Evolutionary conservation across 64 coral and sea anemone genomes (phyloP).

Genomic region (Montipora efflorescens): DNA sequence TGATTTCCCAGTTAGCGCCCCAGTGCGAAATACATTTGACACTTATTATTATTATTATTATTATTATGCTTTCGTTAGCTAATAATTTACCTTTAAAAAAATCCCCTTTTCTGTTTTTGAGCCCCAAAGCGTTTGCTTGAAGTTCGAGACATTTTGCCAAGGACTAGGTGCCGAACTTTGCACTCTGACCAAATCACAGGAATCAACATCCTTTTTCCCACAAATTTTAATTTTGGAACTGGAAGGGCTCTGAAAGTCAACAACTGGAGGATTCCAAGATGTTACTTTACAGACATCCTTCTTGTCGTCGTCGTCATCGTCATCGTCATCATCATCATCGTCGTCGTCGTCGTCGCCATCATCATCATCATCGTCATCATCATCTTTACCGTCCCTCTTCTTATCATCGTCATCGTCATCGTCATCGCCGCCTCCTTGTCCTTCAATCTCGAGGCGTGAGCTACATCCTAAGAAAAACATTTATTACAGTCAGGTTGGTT

Average conservation of each 20-base stretch:
- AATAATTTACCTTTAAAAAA: background rate
- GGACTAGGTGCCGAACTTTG: background rate
- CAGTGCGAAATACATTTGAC: too few relatives aligned
- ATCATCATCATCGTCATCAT: background rate
- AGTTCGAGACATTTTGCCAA: slow-evolving; percentile 3
- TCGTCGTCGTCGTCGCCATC: background rate
- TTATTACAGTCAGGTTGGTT: too few relatives aligned
- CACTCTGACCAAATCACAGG: background rate
- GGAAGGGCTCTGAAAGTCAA: background rate
- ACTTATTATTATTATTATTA: too few relatives aligned
- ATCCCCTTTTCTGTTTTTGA: background rate
- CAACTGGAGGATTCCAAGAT: background rate
- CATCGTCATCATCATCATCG: background rate
- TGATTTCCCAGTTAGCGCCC: too few relatives aligned
- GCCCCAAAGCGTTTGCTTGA: background rate
- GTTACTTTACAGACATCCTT: slow-evolving; percentile 32
- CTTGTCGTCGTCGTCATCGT: background rate
- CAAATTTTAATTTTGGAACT: slow-evolving; percentile 18
- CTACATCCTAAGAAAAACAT: slow-evolving; percentile 2
- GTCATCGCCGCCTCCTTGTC: background rate
- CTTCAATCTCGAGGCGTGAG: slow-evolving; percentile 1
- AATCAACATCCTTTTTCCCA: background rate
- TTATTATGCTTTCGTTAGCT: too few relatives aligned
- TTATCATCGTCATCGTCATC: background rate
- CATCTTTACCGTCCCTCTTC: background rate